These are phyloP conservation scores for Sardina pilchardus DNA, from an alignment of 2,113 vertebrate genomes.

Conservation along the genomic window DNA sequence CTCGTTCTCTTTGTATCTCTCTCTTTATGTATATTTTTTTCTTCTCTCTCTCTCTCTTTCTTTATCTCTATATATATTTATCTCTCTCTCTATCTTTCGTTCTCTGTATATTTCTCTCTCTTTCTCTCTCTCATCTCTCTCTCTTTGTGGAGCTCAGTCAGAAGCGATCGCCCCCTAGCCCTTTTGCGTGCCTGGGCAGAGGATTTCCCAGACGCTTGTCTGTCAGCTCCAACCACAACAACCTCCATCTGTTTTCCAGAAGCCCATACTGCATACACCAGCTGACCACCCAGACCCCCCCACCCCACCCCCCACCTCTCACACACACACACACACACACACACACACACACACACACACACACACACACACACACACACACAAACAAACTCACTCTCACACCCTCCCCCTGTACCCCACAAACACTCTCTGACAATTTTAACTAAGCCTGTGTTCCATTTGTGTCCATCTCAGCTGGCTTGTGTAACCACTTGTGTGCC, in stretches of 20 bases:
- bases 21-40: too few relatives aligned
- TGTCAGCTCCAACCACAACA: conserved; percentile 7
- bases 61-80: neutral
- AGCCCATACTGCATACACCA: neutral
- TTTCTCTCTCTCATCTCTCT: neutral
- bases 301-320: too few relatives aligned
- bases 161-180: neutral
- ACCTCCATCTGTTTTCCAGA: neutral
- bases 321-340: too few relatives aligned
- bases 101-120: neutral
- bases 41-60: neutral
- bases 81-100: neutral
- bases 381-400: too few relatives aligned
- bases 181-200: neutral
- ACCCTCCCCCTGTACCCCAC: neutral
- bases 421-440: neutral
- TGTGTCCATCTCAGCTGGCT: neutral
- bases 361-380: too few relatives aligned
- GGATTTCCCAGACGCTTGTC: conserved; percentile 18
- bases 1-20: neutral
- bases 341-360: neutral
- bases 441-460: neutral
- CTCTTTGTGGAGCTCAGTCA: neutral
- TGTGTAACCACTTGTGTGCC: neutral
- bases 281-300: neutral